These are phyloP conservation scores for Scaeva pyrastri DNA, from an alignment of 2,888 invertebrate genomes.

Conservation along the genomic window DNA sequence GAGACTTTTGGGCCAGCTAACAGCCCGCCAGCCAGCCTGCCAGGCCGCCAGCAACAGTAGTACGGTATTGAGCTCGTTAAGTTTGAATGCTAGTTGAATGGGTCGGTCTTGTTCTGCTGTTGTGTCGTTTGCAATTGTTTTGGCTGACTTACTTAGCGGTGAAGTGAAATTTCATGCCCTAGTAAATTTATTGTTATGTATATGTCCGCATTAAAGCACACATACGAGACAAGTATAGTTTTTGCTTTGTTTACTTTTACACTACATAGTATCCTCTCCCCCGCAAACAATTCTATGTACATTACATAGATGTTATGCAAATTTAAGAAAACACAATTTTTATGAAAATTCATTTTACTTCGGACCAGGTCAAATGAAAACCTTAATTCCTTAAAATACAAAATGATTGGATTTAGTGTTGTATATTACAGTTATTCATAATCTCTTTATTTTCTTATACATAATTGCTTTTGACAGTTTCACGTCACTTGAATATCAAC, in stretches of 20 bases:
- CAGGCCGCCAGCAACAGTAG: background rate
- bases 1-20: conserved; percentile 47
- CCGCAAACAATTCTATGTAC: background rate
- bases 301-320: conserved; percentile 6
- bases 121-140: conserved; percentile 54
- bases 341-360: background rate
- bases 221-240: background rate
- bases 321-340: background rate
- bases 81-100: conserved; percentile 40
- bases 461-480: no score
- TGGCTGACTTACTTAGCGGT: conserved; percentile 72
- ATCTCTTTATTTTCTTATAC: no score
- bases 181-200: conserved; percentile 57
- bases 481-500: no score
- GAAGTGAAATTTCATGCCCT: conserved; percentile 75
- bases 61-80: conserved; percentile 26
- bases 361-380: background rate
- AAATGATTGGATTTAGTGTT: background rate
- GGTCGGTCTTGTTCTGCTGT: conserved; percentile 38
- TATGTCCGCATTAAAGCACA: background rate
- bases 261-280: background rate
- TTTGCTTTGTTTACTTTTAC: background rate
- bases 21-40: no score
- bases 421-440: no score
- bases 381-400: background rate